Base-by-base conservation (phyloP, 2,888 invertebrate genomes). In the Phasia obesa region DNA sequence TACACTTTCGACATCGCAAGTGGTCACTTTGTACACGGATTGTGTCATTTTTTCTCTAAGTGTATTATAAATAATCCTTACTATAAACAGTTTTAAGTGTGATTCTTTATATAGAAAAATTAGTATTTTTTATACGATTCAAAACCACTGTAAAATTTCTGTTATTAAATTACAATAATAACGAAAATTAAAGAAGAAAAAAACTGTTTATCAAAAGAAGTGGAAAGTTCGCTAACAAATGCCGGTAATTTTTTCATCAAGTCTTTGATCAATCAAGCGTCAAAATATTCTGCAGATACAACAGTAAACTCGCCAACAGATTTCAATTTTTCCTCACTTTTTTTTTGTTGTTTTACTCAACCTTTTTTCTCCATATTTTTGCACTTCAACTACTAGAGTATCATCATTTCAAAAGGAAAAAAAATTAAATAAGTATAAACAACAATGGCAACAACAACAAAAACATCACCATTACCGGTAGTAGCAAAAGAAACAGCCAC, bases 241-340 rank as follows among this genome's bases (percentile, higher is more conserved):
- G 67, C 71, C 83, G 79, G 83, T 67, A 76, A 73, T 76, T 71
- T 73, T 83, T 76, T 31, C 67, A 79, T 71, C 64, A 83, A 83
- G 55, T 57, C 84, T 85, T 85, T 85, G 85, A 85, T 85, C 85
- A 84, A 83, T 84, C 84, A 83, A 83, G 71, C 83, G 85, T 84
- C 81, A 83, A 85, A 85, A 82, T 59, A 70, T 78, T 70, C 57
- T 57, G 64, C 73, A 74, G 69, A 64, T 64, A 74, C 62, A 42
- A 78, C 49, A 57, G 44, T 31, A 57, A 74, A 74, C 44, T 59
- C 64, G 64, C 65, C 53, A 79, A 60, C 42, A 59, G 71, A 64
- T 77, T 70, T 64, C 51, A 76, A 49, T 69, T 35, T 62, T 47
- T 64, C 23, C 19, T 49, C 44, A 23, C 27, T 44, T 44, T 51